Percentiles rank a stretch among this genome's conserved stretches.
Evolutionary conservation across 2,113 vertebrate species (phyloP).

Genomic region (Uria aalge): DNA sequence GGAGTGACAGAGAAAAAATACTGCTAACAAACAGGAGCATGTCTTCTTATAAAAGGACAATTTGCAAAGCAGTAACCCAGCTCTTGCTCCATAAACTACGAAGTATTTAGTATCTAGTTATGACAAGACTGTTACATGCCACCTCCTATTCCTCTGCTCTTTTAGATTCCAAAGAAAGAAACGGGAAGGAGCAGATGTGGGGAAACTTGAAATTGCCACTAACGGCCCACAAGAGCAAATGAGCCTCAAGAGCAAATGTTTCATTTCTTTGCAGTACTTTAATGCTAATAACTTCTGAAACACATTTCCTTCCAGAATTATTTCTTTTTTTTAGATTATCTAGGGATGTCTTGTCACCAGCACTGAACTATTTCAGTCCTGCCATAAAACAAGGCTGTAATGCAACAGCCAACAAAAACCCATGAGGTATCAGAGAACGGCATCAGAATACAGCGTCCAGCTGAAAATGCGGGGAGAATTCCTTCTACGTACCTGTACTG

Average conservation of each 20-base stretch:
- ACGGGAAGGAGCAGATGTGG: neutral
- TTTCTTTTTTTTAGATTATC: neutral
- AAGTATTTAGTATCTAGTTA: neutral
- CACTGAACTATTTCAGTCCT: neutral
- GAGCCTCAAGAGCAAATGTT: neutral
- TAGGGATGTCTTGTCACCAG: neutral
- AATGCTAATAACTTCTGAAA: neutral
- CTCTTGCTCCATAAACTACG: neutral
- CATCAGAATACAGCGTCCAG: neutral
- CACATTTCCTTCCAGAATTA: neutral
- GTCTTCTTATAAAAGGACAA: neutral
- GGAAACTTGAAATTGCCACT: neutral
- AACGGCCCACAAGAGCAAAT: neutral
- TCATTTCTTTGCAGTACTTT: neutral
- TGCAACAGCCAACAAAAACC: neutral
- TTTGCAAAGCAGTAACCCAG: neutral
- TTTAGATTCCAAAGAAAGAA: neutral
- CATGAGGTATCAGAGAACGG: neutral
- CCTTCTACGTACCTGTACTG: neutral
- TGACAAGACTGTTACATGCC: neutral
- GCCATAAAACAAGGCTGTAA: neutral
- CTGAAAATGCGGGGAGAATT: neutral
- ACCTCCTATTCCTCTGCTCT: neutral
- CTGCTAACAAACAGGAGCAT: neutral
- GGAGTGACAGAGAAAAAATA: neutral